Evolutionary conservation across 1,140 invertebrate genomes (phyloP).

Genomic region (Bombus terrestris): DNA sequence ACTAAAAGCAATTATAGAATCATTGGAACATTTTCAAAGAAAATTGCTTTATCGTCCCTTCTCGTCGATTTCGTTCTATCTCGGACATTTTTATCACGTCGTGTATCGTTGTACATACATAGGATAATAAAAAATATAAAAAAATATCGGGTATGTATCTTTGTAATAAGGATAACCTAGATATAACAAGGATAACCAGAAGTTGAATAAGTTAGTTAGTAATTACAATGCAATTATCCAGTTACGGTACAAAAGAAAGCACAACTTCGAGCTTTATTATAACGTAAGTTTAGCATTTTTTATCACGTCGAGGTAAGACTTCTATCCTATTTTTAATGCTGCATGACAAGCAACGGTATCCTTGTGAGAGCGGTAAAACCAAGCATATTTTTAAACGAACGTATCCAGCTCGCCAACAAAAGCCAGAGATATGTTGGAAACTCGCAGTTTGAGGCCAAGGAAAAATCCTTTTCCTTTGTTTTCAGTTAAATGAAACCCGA

Average conservation of each 20-base stretch:
- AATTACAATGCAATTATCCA: background rate
- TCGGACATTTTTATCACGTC: no score
- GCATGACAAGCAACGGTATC: background rate
- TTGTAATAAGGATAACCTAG: no score
- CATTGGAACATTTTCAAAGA: no score
- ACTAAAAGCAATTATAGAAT: no score
- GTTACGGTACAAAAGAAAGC: background rate
- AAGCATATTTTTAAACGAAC: background rate
- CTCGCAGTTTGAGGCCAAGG: background rate
- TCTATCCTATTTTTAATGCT: background rate
- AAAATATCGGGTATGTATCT: no score
- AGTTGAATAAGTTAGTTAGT: background rate
- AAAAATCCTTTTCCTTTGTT: conserved; percentile 13
- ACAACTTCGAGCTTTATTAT: background rate
- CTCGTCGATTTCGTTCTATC: no score
- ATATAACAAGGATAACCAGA: no score
- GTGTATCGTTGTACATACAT: no score
- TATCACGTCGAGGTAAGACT: no score
- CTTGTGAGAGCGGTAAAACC: background rate
- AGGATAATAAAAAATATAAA: no score
- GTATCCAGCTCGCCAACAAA: background rate
- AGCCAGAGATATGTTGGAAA: conserved; percentile 1
- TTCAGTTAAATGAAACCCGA: background rate
- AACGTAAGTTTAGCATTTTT: background rate
- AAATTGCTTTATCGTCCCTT: no score